A percentile compares a stretch with the other conserved stretches of the same genome.
phyloP scores from a whole-genome alignment of 1,140 invertebrate genomes.

The Ceratina australensis region DNA sequence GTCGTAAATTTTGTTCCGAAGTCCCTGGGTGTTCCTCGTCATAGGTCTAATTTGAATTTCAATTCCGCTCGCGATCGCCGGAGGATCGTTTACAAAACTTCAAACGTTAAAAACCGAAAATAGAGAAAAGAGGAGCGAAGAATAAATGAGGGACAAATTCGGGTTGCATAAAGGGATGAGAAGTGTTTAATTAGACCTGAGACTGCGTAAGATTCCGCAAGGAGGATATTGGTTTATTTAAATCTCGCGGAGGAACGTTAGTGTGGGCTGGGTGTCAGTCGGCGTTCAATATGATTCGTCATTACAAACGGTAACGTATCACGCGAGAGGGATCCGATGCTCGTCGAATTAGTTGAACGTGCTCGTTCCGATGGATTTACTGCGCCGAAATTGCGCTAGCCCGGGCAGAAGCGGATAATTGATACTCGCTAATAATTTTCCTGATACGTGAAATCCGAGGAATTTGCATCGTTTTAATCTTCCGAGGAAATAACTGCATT shows the following conservation, averaged over 20 bases:
- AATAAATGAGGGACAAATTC: no score
- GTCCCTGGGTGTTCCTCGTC: neutral
- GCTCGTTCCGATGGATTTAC: slow-evolving; percentile 28
- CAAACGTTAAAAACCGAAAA: slow-evolving; percentile 3
- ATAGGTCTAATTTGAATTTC: slow-evolving; percentile 37
- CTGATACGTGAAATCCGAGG: slow-evolving; percentile 28
- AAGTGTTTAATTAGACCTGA: no score
- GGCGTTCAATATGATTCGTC: slow-evolving; percentile 42
- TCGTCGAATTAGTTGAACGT: slow-evolving; percentile 39
- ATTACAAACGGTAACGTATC: slow-evolving; percentile 29
- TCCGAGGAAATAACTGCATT: no score
- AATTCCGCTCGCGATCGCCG: slow-evolving; percentile 2
- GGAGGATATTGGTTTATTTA: slow-evolving; percentile 22
- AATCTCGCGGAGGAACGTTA: slow-evolving; percentile 13
- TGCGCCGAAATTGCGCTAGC: slow-evolving; percentile 27
- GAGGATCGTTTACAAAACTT: slow-evolving; percentile 25
- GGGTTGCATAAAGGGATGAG: no score
- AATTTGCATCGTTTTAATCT: neutral
- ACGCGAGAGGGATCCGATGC: slow-evolving; percentile 23
- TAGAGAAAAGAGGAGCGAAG: no score
- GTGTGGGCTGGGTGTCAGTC: slow-evolving; percentile 1
- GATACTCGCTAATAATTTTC: slow-evolving; percentile 29
- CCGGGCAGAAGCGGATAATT: slow-evolving; percentile 26
- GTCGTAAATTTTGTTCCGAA: slow-evolving; percentile 17
- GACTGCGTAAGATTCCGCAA: slow-evolving; percentile 28